Conservation (phyloP, 2,888 invertebrate species). For the Hetaerina titia region DNA sequence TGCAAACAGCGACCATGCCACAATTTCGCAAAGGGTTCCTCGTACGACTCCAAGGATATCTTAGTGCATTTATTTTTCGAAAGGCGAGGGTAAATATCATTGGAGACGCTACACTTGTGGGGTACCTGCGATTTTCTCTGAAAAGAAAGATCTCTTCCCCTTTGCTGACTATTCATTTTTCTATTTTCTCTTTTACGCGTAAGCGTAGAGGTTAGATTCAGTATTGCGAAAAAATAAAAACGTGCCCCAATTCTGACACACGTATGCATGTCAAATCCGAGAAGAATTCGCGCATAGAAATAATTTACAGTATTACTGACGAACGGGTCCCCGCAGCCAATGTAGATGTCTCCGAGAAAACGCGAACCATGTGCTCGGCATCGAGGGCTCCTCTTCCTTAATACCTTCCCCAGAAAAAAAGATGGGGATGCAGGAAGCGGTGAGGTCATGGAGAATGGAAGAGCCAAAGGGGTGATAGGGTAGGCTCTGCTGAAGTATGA, state of each 20-base stretch:
- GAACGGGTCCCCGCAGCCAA: not conserved
- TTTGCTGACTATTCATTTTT: too few relatives aligned
- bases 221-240: not conserved
- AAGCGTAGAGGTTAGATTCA: not conserved
- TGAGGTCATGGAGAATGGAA: not conserved
- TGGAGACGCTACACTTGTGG: not conserved
- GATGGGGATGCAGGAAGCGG: not conserved
- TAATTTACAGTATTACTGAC: not conserved
- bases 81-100: not conserved
- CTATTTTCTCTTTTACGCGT: not conserved
- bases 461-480: too few relatives aligned
- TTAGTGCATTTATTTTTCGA: not conserved
- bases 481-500: not conserved
- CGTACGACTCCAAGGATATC: not conserved
- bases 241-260: not conserved
- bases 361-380: not conserved
- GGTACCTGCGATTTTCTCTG: not conserved
- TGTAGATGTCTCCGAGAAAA: not conserved
- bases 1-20: too few relatives aligned
- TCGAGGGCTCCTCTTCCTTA: too few relatives aligned
- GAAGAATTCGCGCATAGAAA: not conserved
- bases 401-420: too few relatives aligned
- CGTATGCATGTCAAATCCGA: not conserved
- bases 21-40: not conserved
- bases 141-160: not conserved